Conservation (phyloP, 2,888 invertebrate genomes). For the Seladonia tumulorum region DNA sequence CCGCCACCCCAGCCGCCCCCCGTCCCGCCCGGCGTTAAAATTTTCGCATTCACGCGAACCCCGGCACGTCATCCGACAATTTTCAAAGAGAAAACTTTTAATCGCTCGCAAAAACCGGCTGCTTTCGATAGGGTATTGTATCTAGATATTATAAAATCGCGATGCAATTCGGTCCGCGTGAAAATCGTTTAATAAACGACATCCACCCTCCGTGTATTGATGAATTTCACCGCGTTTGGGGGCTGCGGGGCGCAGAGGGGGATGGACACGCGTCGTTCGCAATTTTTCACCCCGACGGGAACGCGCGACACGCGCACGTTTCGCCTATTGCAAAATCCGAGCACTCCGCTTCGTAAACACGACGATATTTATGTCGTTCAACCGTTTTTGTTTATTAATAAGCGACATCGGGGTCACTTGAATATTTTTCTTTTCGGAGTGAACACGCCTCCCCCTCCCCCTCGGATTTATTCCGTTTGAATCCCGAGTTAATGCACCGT, state of each 20-base stretch:
- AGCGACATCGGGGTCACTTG: neutral
- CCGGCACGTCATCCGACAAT: neutral
- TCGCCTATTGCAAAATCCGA: constrained; percentile 17
- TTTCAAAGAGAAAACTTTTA: constrained; percentile 31
- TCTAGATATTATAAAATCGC: constrained; percentile 44
- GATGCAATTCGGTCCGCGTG: constrained; percentile 33
- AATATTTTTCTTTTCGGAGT: neutral
- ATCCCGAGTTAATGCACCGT: neutral
- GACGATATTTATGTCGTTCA: constrained; percentile 34
- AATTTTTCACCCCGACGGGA: constrained; percentile 42
- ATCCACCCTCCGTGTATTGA: constrained; percentile 29
- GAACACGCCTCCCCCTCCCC: neutral
- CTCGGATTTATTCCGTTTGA: neutral
- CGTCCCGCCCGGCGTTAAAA: neutral
- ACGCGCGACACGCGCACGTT: constrained; percentile 21
- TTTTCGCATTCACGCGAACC: neutral
- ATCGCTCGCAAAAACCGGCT: constrained; percentile 12
- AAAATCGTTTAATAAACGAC: constrained; percentile 54
- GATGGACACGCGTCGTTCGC: constrained; percentile 10
- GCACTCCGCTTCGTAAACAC: constrained; percentile 38
- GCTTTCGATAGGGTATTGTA: constrained; percentile 29
- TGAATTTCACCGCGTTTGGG: constrained; percentile 13
- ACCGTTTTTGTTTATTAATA: constrained; percentile 4
- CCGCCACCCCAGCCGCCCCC: neutral
- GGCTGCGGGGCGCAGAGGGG: neutral